Evolutionary conservation across 2,888 invertebrate species (phyloP).

Genomic region (Hypselothyrea guttata): DNA sequence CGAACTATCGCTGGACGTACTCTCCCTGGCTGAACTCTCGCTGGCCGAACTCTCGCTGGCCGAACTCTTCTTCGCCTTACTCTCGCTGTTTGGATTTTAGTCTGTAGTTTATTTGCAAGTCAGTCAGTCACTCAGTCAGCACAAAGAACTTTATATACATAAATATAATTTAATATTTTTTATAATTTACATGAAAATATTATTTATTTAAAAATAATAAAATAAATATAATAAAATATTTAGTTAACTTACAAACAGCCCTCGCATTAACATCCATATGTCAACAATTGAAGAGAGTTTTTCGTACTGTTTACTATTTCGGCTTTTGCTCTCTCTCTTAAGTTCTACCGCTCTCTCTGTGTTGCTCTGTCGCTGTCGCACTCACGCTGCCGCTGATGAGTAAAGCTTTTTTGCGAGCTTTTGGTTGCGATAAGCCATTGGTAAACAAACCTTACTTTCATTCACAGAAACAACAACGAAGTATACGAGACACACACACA

Average conservation of each 20-base stretch:
- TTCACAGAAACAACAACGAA: constrained; percentile 73
- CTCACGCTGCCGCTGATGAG: constrained; percentile 16
- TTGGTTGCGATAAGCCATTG: constrained; percentile 53
- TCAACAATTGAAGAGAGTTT: constrained; percentile 14
- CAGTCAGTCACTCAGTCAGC: too few relatives aligned
- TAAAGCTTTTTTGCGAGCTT: constrained; percentile 49
- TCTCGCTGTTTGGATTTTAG: too few relatives aligned
- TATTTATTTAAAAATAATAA: too few relatives aligned
- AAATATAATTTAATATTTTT: too few relatives aligned
- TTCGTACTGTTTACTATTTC: constrained; percentile 10
- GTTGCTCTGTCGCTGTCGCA: constrained; percentile 3
- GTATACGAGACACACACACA: constrained; percentile 12
- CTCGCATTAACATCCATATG: constrained; percentile 12
- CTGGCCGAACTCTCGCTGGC: too few relatives aligned
- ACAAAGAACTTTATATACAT: too few relatives aligned
- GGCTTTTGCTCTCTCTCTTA: constrained; percentile 6
- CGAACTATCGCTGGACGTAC: too few relatives aligned
- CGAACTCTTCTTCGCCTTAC: too few relatives aligned
- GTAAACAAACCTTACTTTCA: constrained; percentile 80
- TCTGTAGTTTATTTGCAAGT: too few relatives aligned
- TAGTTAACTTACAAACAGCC: constrained; percentile 13
- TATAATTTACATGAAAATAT: too few relatives aligned
- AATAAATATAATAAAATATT: not conserved
- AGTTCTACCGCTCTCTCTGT: constrained; percentile 7
- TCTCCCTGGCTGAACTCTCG: too few relatives aligned